phyloP scores from a whole-genome alignment of 1,140 invertebrate species.

The Hylaeus volcanicus region DNA sequence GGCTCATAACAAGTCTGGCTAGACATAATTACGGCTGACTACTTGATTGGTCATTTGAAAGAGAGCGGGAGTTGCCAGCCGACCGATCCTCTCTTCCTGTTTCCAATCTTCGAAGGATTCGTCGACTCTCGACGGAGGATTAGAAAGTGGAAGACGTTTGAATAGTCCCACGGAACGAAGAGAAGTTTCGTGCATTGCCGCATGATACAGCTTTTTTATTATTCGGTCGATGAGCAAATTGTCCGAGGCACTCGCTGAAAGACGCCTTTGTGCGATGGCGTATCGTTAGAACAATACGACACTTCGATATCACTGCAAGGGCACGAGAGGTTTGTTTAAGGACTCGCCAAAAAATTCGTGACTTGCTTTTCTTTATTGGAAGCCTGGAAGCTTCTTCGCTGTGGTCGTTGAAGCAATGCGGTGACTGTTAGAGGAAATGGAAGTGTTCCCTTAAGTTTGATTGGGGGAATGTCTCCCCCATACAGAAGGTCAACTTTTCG shows the following conservation, averaged over 20 bases:
- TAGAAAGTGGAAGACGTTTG: constrained; percentile 15
- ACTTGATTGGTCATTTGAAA: constrained; percentile 46
- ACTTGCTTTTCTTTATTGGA: too few relatives aligned
- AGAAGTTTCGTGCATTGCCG: neutral
- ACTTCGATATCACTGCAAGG: neutral
- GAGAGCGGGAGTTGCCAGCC: neutral
- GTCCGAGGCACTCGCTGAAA: neutral
- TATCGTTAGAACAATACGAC: neutral
- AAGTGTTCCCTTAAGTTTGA: too few relatives aligned
- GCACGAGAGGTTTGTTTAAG: neutral
- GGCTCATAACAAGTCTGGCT: neutral
- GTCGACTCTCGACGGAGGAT: neutral
- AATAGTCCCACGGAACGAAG: neutral
- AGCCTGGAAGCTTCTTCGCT: too few relatives aligned
- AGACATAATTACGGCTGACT: constrained; percentile 38
- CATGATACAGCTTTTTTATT: constrained; percentile 29
- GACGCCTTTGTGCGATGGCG: neutral
- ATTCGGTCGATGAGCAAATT: constrained; percentile 8
- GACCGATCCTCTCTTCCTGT: constrained; percentile 7
- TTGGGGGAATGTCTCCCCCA: too few relatives aligned
- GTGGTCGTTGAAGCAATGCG: too few relatives aligned
- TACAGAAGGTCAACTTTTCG: too few relatives aligned
- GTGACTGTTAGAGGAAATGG: too few relatives aligned
- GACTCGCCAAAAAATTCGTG: too few relatives aligned
- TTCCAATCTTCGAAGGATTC: constrained; percentile 24